Base-by-base conservation (phyloP, 2,797 vertebrate genomes). In the Sebastes paucispinis region DNA sequence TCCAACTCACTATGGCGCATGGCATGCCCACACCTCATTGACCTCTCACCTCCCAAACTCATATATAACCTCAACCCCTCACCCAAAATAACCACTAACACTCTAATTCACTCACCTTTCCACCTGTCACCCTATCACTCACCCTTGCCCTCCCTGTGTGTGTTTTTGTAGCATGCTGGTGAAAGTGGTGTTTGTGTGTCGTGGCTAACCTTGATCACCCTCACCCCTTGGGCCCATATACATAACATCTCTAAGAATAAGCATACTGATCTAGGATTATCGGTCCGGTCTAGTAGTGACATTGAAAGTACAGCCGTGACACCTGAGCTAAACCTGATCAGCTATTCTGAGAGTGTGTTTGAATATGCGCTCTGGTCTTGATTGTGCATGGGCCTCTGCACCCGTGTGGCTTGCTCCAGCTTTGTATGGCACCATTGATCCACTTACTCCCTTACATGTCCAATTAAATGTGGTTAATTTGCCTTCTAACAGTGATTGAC, bases 1-100 rank as follows among this genome's bases (percentile, higher is more conserved):
- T 96, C 96, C 93, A 94, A 92, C 93, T 95, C 94, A 96, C 92
- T 92, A 93, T 95, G 93, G 95, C 96, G 97, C 97, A 98, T 98
- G 97, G 97, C 98, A 98, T 98, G 97, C 94, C 95, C 95, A 96
- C 92, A 90, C 73, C 47, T 88, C 93, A 93, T 89, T 36, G 65
- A 87, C 83, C 81, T 76, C n/a, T 83, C 86, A 89, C 84, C 74
- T 77, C 64, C 73, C 82, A 84, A 84, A 84, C 57, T 88, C 89
- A 92, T 90, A 92, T 90, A 73, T 68, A 82, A 84, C 85, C 76
- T 86, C 70, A 81, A 74, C 79, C 77, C 36, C 62, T 81, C 90
- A 93, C 87, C 80, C 69, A 91, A 73, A 93, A 93, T 95, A 95
- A 95, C 93, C 94, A 95, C 94, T 95, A 95, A 95, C 94, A 95